Conservation (phyloP, 1,140 invertebrate genomes). For the Aphis craccivora region DNA sequence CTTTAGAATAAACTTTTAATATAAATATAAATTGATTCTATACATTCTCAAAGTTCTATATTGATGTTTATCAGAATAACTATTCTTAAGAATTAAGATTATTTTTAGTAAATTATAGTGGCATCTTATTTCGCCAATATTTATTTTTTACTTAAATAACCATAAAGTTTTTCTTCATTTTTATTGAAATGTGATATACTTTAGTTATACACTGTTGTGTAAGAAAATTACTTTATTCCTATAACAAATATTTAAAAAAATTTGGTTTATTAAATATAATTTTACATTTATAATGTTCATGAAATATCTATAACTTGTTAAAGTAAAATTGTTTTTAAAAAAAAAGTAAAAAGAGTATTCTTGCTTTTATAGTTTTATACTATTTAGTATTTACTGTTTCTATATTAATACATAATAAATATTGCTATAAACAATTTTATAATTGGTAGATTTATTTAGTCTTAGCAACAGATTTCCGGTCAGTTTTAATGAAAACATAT, state of each 20-base stretch:
- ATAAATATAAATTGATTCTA: not conserved
- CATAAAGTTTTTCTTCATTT: too few species aligned
- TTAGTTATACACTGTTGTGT: not conserved
- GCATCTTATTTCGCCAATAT: not conserved
- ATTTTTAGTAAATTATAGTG: not conserved
- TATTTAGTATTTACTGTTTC: not conserved
- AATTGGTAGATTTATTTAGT: conserved; percentile 9
- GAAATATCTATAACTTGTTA: not conserved
- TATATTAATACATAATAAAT: conserved; percentile 2
- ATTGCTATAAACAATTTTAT: not conserved
- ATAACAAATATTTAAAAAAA: not conserved
- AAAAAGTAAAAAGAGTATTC: not conserved
- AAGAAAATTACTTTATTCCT: not conserved
- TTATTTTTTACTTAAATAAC: not conserved
- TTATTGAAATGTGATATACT: too few species aligned
- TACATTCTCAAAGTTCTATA: too few species aligned
- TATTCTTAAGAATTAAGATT: too few species aligned
- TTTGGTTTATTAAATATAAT: not conserved
- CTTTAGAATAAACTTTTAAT: not conserved
- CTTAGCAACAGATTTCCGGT: conserved; percentile 1
- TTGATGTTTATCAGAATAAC: too few species aligned
- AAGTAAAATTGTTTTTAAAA: too few species aligned
- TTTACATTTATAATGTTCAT: not conserved
- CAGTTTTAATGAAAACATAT: conserved; percentile 46
- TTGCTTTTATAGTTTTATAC: not conserved